phyloP scores from a whole-genome alignment of 2,888 invertebrate genomes.

The Mythimna lalbum region DNA sequence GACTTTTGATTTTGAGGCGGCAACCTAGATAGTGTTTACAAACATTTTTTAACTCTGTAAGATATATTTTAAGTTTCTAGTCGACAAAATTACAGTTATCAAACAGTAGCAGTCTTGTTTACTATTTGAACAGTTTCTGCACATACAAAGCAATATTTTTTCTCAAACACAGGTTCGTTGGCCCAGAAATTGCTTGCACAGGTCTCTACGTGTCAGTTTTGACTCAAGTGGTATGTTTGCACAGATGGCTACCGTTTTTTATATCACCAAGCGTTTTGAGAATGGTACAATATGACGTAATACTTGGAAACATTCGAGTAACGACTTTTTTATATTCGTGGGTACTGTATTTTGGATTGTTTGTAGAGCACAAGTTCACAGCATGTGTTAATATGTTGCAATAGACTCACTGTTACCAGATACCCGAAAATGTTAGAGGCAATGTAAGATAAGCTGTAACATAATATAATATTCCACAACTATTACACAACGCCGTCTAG shows the following conservation, averaged over 20 bases:
- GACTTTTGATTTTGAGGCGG: slow-evolving; percentile 11
- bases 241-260: slow-evolving; percentile 76
- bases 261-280: slow-evolving; percentile 64
- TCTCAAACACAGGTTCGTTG: slow-evolving; percentile 72
- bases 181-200: slow-evolving; percentile 71
- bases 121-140: slow-evolving; percentile 66
- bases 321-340: slow-evolving; percentile 45
- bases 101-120: slow-evolving; percentile 25
- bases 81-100: slow-evolving; percentile 22
- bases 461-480: no score
- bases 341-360: slow-evolving; percentile 39
- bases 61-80: not conserved
- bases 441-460: not conserved
- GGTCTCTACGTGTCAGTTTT: slow-evolving; percentile 64
- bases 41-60: not conserved
- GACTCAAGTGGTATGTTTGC: slow-evolving; percentile 73
- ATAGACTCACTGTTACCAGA: not conserved
- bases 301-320: slow-evolving; percentile 52
- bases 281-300: slow-evolving; percentile 66
- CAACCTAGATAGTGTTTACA: not conserved
- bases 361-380: slow-evolving; percentile 17
- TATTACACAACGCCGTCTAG: no score
- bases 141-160: slow-evolving; percentile 65
- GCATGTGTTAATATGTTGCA: not conserved
- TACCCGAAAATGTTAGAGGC: not conserved